Conservation (phyloP, 2,888 invertebrate genomes). For the Petrolisthes cinctipes region DNA sequence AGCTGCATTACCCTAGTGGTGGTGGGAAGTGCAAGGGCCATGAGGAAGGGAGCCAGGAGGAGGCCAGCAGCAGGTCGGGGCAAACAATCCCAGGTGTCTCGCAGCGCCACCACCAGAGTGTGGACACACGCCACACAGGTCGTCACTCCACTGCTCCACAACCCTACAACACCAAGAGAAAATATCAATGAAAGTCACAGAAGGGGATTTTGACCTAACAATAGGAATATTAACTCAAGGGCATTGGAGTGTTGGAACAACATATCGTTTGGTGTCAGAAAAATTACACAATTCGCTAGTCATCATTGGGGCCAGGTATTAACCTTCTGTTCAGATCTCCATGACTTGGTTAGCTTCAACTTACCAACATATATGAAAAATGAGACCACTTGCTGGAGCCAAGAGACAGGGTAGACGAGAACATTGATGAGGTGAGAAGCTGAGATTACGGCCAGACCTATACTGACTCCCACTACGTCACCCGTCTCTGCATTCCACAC, state of each 20-base stretch:
- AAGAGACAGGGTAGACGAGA: slow-evolving; percentile 34
- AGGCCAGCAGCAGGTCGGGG: slow-evolving; percentile 29
- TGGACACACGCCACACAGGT: slow-evolving; percentile 42
- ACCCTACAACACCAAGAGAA: slow-evolving; percentile 10
- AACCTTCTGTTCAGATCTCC: too few species aligned
- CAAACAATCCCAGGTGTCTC: slow-evolving; percentile 47
- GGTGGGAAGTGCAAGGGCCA: slow-evolving; percentile 30
- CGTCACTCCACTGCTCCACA: slow-evolving; percentile 52
- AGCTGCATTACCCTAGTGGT: slow-evolving; percentile 30
- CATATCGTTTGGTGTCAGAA: too few species aligned
- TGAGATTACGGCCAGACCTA: slow-evolving; percentile 36
- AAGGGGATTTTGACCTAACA: too few species aligned
- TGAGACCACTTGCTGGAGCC: slow-evolving; percentile 44
- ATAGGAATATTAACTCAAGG: too few species aligned
- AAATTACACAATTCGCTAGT: too few species aligned
- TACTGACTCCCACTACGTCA: slow-evolving; percentile 27
- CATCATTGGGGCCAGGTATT: too few species aligned
- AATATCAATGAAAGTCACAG: too few species aligned
- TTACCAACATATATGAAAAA: slow-evolving; percentile 41
- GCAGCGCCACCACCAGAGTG: slow-evolving; percentile 35
- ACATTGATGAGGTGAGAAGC: slow-evolving; percentile 39
- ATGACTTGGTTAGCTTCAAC: neutral
- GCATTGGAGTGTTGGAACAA: too few species aligned
- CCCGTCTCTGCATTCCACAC: neutral
- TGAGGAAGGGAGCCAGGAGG: slow-evolving; percentile 27